These are phyloP conservation scores for Trachelus iudaicus DNA, from an alignment of 2,888 invertebrate species.

Conservation along the genomic window DNA sequence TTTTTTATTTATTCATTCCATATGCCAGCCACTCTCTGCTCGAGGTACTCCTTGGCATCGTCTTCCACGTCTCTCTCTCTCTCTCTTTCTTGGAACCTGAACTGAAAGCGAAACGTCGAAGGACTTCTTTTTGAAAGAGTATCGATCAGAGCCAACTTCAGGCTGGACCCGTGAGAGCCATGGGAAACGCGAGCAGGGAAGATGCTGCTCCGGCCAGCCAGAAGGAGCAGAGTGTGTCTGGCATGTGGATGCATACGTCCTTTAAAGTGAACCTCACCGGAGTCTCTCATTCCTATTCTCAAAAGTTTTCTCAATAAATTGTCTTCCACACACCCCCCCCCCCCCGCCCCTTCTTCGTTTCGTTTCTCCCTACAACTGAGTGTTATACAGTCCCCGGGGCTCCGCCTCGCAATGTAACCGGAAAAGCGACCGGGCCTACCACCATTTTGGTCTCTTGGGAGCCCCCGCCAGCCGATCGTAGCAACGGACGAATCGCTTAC, in stretches of 20 bases:
- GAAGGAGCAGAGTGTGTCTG: background rate
- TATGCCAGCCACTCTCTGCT: background rate
- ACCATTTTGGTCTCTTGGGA: constrained; percentile 92
- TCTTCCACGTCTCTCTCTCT: background rate
- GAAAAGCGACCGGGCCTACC: constrained; percentile 88
- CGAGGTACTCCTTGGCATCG: background rate
- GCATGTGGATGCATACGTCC: background rate
- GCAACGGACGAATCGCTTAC: constrained; percentile 93
- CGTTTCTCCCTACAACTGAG: constrained; percentile 67
- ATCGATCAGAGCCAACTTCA: background rate
- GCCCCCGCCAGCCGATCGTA: constrained; percentile 90
- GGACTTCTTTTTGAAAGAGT: background rate
- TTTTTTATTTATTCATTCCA: background rate
- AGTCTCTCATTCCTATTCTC: background rate
- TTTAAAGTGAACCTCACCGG: background rate
- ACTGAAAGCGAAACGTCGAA: background rate
- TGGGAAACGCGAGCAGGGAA: background rate
- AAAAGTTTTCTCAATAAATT: constrained; percentile 38
- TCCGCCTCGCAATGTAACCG: constrained; percentile 94
- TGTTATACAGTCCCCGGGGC: constrained; percentile 90
- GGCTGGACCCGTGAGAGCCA: background rate
- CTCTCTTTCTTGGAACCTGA: background rate
- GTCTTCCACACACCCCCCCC: constrained; percentile 31
- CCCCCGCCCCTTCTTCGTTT: constrained; percentile 32
- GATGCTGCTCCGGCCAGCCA: background rate